A percentile compares a stretch with the other conserved stretches of the same genome.
phyloP scores from a whole-genome alignment of 2,888 invertebrate genomes.

The Sarcophaga variegata region DNA sequence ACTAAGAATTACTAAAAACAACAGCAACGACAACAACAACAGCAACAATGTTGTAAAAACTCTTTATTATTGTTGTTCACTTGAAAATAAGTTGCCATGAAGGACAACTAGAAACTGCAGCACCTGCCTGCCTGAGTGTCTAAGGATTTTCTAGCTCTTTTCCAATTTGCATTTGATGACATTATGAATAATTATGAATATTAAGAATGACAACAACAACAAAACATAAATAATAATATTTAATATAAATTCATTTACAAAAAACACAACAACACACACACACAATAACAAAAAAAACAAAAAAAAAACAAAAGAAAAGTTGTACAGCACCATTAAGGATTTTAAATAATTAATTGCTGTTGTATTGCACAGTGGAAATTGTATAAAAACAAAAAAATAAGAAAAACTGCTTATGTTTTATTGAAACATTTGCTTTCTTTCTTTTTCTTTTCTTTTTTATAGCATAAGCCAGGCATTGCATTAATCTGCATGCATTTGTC shows the following conservation, averaged over 20 bases:
- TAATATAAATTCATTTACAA: not conserved
- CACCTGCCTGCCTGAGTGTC: not conserved
- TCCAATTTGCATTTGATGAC: slow-evolving; percentile 19
- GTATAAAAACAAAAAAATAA: no score
- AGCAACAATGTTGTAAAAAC: not conserved
- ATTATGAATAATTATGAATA: not conserved
- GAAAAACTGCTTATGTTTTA: no score
- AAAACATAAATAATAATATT: no score
- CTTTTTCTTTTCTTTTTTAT: no score
- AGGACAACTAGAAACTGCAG: not conserved
- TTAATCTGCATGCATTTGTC: no score
- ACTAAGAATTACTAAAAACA: not conserved
- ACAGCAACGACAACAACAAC: not conserved
- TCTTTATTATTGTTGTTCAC: slow-evolving; percentile 22
- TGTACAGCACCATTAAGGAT: slow-evolving; percentile 14
- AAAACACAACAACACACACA: not conserved
- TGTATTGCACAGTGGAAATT: no score
- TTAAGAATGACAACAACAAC: not conserved
- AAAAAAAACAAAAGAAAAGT: not conserved
- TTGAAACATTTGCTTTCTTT: no score
- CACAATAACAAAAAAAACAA: not conserved
- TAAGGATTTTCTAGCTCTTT: not conserved
- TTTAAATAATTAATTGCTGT: not conserved
- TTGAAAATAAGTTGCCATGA: slow-evolving; percentile 30
- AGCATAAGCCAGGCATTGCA: no score